Evolutionary conservation across 2,888 invertebrate species (phyloP).

Genomic region (Thelaira solivaga): DNA sequence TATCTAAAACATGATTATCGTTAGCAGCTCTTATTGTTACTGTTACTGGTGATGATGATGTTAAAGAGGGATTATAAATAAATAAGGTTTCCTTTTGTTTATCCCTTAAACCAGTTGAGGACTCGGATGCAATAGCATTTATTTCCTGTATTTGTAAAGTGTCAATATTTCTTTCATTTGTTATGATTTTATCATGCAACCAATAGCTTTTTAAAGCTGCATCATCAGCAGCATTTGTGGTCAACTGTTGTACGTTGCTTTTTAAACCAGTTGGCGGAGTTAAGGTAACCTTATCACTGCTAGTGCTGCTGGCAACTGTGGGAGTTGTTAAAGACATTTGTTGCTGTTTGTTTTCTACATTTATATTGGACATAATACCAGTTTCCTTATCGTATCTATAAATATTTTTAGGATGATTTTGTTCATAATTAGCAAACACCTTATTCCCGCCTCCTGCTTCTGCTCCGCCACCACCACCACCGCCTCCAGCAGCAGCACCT

Average conservation of each 20-base stretch:
- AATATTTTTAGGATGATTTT: conserved; percentile 75
- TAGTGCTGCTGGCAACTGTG: neutral
- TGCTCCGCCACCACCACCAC: too few species aligned
- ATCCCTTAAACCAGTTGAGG: neutral
- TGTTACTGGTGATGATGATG: too few species aligned
- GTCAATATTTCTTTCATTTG: conserved; percentile 51
- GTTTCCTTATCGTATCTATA: conserved; percentile 66
- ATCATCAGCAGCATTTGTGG: conserved; percentile 45
- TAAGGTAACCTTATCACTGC: neutral
- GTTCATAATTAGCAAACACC: conserved; percentile 69
- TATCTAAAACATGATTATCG: conserved; percentile 28
- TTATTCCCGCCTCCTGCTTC: conserved; percentile 52
- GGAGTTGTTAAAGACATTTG: neutral
- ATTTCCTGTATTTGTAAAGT: conserved; percentile 57
- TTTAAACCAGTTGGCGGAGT: neutral
- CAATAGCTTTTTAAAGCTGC: conserved; percentile 64
- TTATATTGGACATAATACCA: conserved; percentile 46
- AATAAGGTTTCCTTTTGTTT: conserved; percentile 22
- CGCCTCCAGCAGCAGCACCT: too few species aligned
- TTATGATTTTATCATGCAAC: conserved; percentile 58
- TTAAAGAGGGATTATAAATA: neutral
- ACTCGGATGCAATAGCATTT: conserved; percentile 25
- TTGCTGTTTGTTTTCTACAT: conserved; percentile 17
- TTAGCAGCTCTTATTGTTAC: too few species aligned
- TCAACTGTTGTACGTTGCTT: conserved; percentile 29